Evolutionary conservation across 2,797 vertebrate species (phyloP).

Genomic region (Xenopus petersii): DNA sequence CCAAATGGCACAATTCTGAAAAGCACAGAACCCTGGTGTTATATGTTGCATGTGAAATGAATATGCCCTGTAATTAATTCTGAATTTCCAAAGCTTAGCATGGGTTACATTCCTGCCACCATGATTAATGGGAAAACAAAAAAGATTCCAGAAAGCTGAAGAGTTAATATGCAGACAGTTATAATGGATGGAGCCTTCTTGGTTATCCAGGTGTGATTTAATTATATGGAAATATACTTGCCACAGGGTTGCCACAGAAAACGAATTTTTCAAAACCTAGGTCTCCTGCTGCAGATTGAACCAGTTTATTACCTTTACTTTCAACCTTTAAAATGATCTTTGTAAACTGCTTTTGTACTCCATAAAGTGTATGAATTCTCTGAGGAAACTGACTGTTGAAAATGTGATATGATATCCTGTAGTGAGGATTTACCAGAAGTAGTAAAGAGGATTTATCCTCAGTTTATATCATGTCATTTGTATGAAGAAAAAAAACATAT

Average conservation of each 20-base stretch:
- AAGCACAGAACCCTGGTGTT: not conserved
- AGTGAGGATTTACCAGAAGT: not conserved
- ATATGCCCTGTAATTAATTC: conserved; percentile 8
- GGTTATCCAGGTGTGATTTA: conserved; percentile 13
- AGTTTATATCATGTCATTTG: too few relatives aligned
- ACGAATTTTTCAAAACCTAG: conserved; percentile 1
- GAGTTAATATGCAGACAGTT: conserved; percentile 22
- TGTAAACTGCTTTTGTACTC: not conserved
- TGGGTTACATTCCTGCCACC: conserved; percentile 7
- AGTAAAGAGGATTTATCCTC: too few relatives aligned
- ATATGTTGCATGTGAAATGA: conserved; percentile 2
- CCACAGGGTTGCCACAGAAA: conserved; percentile 1
- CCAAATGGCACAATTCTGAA: not conserved
- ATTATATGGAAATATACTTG: conserved; percentile 19
- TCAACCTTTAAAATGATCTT: not conserved
- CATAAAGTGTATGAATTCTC: not conserved
- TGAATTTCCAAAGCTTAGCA: conserved; percentile 3
- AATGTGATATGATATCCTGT: not conserved
- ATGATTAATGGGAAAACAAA: conserved; percentile 22
- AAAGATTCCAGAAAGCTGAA: conserved; percentile 14
- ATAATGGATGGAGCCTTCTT: conserved; percentile 10
- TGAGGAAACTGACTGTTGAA: not conserved
- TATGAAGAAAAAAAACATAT: too few relatives aligned
- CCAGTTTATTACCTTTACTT: not conserved
- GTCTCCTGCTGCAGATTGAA: not conserved